Base-by-base conservation (phyloP, 2,888 invertebrate genomes). In the Tromatobia lineatoria region DNA sequence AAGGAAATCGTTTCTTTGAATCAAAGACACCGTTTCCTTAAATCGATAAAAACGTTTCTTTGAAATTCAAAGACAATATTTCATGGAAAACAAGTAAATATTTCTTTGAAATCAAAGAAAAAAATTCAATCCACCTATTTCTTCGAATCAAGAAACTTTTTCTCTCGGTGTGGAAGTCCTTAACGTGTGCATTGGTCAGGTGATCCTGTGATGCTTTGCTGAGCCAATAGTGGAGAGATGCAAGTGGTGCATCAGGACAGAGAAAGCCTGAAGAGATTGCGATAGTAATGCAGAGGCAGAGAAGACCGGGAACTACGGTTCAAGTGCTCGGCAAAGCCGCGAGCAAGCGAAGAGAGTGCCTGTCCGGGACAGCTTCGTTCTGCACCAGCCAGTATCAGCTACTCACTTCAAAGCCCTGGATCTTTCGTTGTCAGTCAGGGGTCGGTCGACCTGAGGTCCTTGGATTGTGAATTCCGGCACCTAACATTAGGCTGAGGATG, bases 321-420 rank as follows among this genome's bases (percentile, higher is more conserved):
- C 67, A 47, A 67, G 45, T n/a, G 59, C 64, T 66, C 15, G 29
- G 52, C 42, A 79, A 73, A 59, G 50, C 45, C 64, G 18, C n/a
- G 71, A 67, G 69, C 25, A 20, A 52, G 78, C n/a, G 69, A 70
- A 74, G 64, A 52, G 64, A 52, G 29, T 18, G 66, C 20, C 76
- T 82, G 71, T 67, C 67, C 23, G 50, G 67, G 74, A 78, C 78
- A 82, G 82, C 20, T 78, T 78, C 13, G 42, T 29, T 61, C 74
- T 69, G 25, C 59, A 67, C 25, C 59, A 61, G 45, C 45, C 52
- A 70, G 54, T 73, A 64, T 74, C 29, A 45, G 25, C 52, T 54
- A 18, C 38, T 76, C 57, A 25, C 59, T 71, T 66, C 29, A 76
- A 76, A 76, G 67, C 52, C 67, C 70, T 42, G 76, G 70, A 67